Evolutionary conservation across 2,888 invertebrate genomes (phyloP), one percentile per base, ranked within the genome.

Genomic region (Cylindroiulus punctatus): DNA sequence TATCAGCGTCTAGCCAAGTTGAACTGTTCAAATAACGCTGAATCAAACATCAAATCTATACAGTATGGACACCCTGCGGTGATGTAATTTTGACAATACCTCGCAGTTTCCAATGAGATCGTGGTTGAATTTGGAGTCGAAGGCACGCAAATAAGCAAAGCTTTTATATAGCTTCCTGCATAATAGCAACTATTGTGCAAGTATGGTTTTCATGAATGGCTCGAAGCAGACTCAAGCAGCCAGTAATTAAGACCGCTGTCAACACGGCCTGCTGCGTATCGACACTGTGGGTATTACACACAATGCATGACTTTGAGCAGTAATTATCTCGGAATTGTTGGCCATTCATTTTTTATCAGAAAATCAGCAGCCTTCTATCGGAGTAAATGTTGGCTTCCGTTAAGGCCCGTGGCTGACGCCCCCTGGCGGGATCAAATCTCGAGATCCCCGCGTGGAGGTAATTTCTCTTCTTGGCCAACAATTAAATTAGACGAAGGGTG

Each of bases 401-500:
- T 76, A 30, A 14, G 17, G 17, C 76, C 17, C 10, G 2, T 30
- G 3, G 76, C 30, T 12, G 4, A 17, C 76, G 76, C 30, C 76
- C 76, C 76, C 76, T 76, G 76, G 76, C 32, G 76, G 30, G 76
- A 76, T 3, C 30, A 32, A 30, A 76, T 76, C 76, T 30, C 14
- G 30, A 76, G 76, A 30, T 30, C 76, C 76, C 76, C 76, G 76
- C 76, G 17, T 32, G 30, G 76, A 30, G 76, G 76, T 76, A 76
- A 76, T 76, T 76, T 76, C 30, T 12, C 76, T 76, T 76, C 30
- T 12, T 14, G 26, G 14, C 30, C 30, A 76, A 76, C 76, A 76
- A 76, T 76, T 76, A 76, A 76, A 76, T 76, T 30, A 32, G 76
- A 30, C 76, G 30, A 76, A 76, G 76, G 76, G 30, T 76, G 76